Evolutionary conservation across 1,140 invertebrate species (phyloP), one percentile per base, ranked within the genome.

Genomic region (Brachionus asplanchnoidis): DNA sequence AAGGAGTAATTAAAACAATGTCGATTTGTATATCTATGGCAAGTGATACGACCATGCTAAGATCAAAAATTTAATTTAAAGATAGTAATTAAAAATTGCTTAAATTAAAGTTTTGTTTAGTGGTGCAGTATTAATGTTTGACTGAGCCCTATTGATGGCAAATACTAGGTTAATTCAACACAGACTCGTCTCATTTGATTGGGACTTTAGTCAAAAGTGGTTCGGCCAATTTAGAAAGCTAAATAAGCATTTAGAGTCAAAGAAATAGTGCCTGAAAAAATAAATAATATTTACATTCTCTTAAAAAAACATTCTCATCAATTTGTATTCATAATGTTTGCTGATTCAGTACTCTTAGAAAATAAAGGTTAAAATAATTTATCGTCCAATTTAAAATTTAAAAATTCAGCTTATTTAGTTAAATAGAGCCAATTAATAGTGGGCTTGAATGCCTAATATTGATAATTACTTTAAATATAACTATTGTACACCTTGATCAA

Each of bases 111-210:
- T 60, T 60, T 60, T 60, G 53, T 60, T 60, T 60, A 20, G 53
- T 60, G 53, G 53, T 60, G 53, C 53, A 60, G 68, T 40, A 17
- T 44, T 73, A 73, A 40, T 73, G 28, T 73, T 73, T 73, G 53
- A 60, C 53, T 60, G 53, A 23, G 17, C 36, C 17, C 17, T 73
- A 26, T 36, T 77, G 20, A 50, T 26, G 14, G 23, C 42, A 50
- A 50, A 46, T 77, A 50, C 20, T 50, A 28, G 73, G 73, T 77
- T 77, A 77, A 77, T 77, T 50, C 73, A 77, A 77, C 46, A 77
- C 73, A 77, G 73, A 77, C 73, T 36, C 4, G 20, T 77, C 46
- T 70, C 26, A 70, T 70, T 36, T 70, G 36, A 70, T 70, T 70
- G 53, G 53, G 53, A 60, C 53, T 60, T 60, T n/a, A 60, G 53